phyloP scores from a whole-genome alignment of 2,113 vertebrate species.

The Heliornis fulica region DNA sequence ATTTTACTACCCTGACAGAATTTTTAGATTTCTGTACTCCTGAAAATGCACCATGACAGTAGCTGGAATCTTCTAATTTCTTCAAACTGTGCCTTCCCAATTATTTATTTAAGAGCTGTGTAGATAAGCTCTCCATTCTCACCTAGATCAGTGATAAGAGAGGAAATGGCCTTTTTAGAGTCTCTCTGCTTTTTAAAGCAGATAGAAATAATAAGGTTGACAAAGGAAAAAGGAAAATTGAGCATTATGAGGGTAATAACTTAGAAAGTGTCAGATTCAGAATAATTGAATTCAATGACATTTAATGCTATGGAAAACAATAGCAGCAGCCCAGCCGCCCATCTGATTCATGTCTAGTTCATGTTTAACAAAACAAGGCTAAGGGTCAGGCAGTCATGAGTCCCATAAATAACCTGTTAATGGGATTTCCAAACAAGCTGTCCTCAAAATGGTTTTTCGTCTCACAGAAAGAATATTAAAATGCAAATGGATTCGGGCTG shows the following conservation, averaged over 20 bases:
- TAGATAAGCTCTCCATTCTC: neutral
- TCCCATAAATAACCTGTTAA: conserved; percentile 99
- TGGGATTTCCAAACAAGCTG: conserved; percentile 99
- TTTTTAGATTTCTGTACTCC: neutral
- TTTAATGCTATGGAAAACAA: conserved; percentile 95
- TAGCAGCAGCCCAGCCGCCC: conserved; percentile 86
- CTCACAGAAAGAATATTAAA: conserved; percentile 94
- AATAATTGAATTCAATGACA: conserved; percentile 96
- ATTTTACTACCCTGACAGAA: neutral
- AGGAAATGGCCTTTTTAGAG: conserved; percentile 56
- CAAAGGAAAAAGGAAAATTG: conserved; percentile 77
- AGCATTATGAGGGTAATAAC: conserved; percentile 81
- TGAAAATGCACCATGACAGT: neutral
- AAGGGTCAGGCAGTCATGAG: conserved; percentile 91
- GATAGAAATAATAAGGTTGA: conserved; percentile 78
- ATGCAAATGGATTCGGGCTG: conserved; percentile 98
- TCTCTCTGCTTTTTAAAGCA: conserved; percentile 65
- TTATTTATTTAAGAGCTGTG: neutral
- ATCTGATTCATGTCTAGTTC: conserved; percentile 95
- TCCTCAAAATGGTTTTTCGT: conserved; percentile 85
- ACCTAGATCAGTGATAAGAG: conserved; percentile 43
- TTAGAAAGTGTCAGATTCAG: conserved; percentile 79
- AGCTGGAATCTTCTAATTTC: neutral
- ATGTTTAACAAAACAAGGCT: conserved; percentile 99
- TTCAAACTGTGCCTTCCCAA: neutral